These are phyloP conservation scores for Podarcis muralis DNA, from an alignment of 2,113 vertebrate species.

Conservation along the genomic window DNA sequence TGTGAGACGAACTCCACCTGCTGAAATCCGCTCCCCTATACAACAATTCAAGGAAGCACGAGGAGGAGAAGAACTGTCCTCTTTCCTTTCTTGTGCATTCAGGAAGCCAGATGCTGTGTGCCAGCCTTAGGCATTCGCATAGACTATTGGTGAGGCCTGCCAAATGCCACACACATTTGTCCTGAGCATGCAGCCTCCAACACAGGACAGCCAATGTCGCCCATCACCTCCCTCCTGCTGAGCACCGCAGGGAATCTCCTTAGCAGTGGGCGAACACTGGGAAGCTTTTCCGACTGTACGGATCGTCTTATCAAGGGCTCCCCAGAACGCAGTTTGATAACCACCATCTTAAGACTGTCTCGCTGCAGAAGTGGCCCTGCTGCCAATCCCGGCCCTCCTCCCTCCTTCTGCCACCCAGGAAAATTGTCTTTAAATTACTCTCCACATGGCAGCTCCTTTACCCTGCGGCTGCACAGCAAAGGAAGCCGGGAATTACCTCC, in stretches of 20 bases:
- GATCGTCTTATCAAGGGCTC: not conserved
- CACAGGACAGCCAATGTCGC: not conserved
- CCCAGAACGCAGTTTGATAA: not conserved
- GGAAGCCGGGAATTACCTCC: slow-evolving; percentile 3
- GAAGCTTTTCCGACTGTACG: not conserved
- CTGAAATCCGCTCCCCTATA: no score
- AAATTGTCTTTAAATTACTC: not conserved
- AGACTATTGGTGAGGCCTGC: not conserved
- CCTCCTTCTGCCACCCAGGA: not conserved
- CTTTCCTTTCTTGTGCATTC: no score
- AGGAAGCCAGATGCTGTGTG: no score
- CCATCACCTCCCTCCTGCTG: not conserved
- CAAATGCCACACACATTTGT: not conserved
- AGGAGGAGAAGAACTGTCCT: no score
- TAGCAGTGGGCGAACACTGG: not conserved
- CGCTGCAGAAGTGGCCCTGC: not conserved
- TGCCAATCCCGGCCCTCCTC: not conserved
- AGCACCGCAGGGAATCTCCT: not conserved
- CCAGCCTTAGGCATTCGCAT: not conserved
- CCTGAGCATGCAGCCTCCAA: not conserved
- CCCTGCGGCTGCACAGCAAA: not conserved
- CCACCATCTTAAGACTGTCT: not conserved
- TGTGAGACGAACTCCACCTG: no score
- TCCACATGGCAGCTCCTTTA: not conserved
- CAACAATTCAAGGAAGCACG: no score